Base-by-base conservation (phyloP, 1,140 invertebrate genomes). In the Diorhabda carinulata region DNA sequence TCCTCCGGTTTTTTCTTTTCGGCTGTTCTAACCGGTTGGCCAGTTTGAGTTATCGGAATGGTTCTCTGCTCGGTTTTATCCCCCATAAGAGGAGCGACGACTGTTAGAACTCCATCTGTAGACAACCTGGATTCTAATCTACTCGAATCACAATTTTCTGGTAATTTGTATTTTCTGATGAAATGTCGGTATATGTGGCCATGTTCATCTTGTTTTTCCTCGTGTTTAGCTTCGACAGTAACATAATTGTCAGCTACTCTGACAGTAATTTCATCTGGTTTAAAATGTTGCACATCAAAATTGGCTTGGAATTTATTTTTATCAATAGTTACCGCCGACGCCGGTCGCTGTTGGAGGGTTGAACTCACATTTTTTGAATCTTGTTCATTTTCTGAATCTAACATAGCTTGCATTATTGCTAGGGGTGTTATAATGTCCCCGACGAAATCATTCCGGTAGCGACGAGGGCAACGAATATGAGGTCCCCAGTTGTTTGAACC, bases 221-320 rank as follows among this genome's bases (percentile, higher is more conserved):
- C 89, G 73, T 92, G 91, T 74, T 90, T 89, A 2, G 86, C 90
- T 76, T 88, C 85, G 25, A 92, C 84, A 2, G 88, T 82, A 7
- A 92, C 83, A 52, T 80, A 83, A 56, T 87, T 84, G 74, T 90
- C 88, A 8, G 90, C 89, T 78, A 91, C 88, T 80, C 91, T 93
- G 2, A 94, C 89, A 47, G 83, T 88, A 43, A 95, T 84, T 78
- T 95, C 92, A 66, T 94, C 90, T 0, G 92, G 92, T 70, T 87
- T 85, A 80, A 93, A 94, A 60, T 60, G 58, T 60, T 60, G 88
- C 1, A 97, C 92, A 78, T 96, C 93, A 76, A 94, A 79, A 72
- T 86, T 88, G 0, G 72, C 77, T 25, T 25, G 25, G 25, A 25
- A 25, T 25, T 25, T 25, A 25, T 25, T 25, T 25, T 86, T 84